Evolutionary conservation across 2,888 invertebrate genomes (phyloP).

Genomic region (Hypselothyrea guttata): DNA sequence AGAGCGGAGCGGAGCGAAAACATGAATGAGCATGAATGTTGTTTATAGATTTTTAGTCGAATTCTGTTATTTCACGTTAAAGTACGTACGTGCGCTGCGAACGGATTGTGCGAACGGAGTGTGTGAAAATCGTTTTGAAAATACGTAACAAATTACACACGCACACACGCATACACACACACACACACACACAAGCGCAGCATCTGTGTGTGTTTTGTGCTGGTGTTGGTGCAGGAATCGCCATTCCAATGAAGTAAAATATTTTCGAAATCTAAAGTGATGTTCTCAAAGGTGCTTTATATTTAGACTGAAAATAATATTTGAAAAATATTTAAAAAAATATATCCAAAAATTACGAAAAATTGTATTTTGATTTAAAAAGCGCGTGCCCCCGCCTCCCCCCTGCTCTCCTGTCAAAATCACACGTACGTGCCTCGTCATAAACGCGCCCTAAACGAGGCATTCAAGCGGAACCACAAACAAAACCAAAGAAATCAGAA

Average conservation of each 20-base stretch:
- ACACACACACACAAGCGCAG: neutral
- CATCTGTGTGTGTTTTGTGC: neutral
- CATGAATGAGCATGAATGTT: constrained; percentile 68
- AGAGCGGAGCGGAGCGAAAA: constrained; percentile 44
- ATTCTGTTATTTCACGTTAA: constrained; percentile 80
- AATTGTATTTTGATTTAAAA: constrained; percentile 16
- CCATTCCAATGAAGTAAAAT: neutral
- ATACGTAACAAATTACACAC: constrained; percentile 49
- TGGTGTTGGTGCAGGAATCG: too few species aligned
- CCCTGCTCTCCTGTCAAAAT: constrained; percentile 27
- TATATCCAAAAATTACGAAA: constrained; percentile 15
- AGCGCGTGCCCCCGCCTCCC: constrained; percentile 5
- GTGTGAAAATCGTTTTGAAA: constrained; percentile 56
- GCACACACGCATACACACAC: neutral
- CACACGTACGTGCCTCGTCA: constrained; percentile 71
- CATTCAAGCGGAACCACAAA: constrained; percentile 64
- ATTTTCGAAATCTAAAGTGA: constrained; percentile 21
- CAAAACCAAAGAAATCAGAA: constrained; percentile 21
- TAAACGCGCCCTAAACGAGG: constrained; percentile 72
- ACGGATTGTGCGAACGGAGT: constrained; percentile 62
- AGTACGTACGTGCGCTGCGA: constrained; percentile 78
- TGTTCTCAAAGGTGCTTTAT: constrained; percentile 46
- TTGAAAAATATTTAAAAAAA: constrained; percentile 14
- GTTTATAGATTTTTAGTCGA: constrained; percentile 81
- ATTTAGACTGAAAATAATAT: constrained; percentile 40